Evolutionary conservation across 2,113 vertebrate genomes (phyloP).

Genomic region (Rhizomys pruinosus): DNA sequence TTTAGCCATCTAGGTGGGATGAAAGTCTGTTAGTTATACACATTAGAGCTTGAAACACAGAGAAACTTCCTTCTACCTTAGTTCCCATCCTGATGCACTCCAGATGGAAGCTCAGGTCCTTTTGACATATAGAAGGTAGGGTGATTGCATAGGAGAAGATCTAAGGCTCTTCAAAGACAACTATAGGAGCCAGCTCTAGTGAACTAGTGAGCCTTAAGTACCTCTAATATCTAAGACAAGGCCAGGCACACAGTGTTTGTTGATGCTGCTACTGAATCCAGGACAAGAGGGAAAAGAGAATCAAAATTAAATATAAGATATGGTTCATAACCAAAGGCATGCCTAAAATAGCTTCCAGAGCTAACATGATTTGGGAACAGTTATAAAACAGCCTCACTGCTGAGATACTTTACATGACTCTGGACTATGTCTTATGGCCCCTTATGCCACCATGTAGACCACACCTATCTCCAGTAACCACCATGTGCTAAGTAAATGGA

Average conservation of each 20-base stretch:
- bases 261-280: slow-evolving; percentile 67
- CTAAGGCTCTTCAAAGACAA: not conserved
- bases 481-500: not conserved
- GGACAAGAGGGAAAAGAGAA: slow-evolving; percentile 71
- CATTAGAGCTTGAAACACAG: not conserved
- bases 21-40: not conserved
- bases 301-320: slow-evolving; percentile 77
- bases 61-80: not conserved
- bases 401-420: slow-evolving; percentile 40
- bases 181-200: not conserved
- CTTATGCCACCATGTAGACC: not conserved
- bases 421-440: not conserved
- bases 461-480: not conserved
- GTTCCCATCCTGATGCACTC: not conserved
- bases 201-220: not conserved
- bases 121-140: not conserved
- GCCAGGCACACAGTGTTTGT: slow-evolving; percentile 53
- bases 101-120: not conserved
- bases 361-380: slow-evolving; percentile 80
- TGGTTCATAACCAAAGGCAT: slow-evolving; percentile 75
- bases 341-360: slow-evolving; percentile 76
- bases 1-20: not conserved
- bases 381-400: slow-evolving; percentile 74
- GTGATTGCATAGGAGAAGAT: not conserved
- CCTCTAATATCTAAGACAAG: not conserved